Conservation (phyloP, 2,113 vertebrate genomes). For the Tyrannus savana region DNA sequence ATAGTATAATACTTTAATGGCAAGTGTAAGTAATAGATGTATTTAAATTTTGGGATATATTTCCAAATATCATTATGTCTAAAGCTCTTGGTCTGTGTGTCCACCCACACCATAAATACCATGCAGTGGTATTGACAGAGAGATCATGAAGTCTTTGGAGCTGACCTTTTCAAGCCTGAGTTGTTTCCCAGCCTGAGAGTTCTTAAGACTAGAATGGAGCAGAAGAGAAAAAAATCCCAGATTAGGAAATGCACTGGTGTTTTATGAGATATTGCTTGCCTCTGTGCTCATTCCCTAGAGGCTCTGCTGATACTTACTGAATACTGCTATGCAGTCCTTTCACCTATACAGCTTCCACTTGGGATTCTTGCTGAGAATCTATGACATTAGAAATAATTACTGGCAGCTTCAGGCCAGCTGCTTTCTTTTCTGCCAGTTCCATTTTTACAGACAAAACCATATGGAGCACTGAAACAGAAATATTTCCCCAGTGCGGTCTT, state of each 20-base stretch:
- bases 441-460: conserved; percentile 25
- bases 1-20: background rate
- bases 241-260: background rate
- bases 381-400: conserved; percentile 5
- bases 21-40: conserved; percentile 24
- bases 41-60: conserved; percentile 20
- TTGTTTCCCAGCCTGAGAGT: background rate
- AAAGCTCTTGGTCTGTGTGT: background rate
- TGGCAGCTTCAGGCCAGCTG: conserved; percentile 25
- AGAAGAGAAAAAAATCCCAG: background rate
- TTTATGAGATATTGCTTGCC: background rate
- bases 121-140: background rate
- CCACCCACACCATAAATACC: background rate
- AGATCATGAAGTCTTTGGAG: background rate
- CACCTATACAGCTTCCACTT: background rate
- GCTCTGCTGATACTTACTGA: background rate
- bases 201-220: background rate
- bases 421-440: background rate
- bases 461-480: background rate
- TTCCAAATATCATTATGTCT: background rate
- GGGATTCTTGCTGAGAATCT: conserved; percentile 13
- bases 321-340: background rate
- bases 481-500: background rate
- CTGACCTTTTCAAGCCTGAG: background rate
- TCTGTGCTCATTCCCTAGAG: background rate